A percentile compares a stretch with the other conserved stretches of the same genome.
These are phyloP conservation scores for Myodes glareolus DNA, from an alignment of 2,113 vertebrate species.

Conservation along the genomic window DNA sequence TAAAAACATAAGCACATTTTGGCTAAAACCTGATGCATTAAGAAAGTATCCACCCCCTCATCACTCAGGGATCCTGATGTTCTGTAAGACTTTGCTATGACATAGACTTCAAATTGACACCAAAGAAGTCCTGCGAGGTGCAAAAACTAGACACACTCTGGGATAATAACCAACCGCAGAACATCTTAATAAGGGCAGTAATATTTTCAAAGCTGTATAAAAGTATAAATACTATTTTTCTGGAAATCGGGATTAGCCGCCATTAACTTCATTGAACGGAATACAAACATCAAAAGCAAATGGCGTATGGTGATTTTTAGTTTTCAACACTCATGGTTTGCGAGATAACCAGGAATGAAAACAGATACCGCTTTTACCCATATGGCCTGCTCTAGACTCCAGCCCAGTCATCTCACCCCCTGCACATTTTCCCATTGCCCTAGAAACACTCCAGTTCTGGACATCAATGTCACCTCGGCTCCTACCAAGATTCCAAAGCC, in stretches of 20 bases:
- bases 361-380: background rate
- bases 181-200: slow-evolving; percentile 18
- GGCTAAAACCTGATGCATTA: background rate
- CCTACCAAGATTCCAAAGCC: background rate
- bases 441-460: background rate
- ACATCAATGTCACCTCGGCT: background rate
- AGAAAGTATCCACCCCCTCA: background rate
- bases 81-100: slow-evolving; percentile 9
- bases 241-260: background rate
- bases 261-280: slow-evolving; percentile 37
- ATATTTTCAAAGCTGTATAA: slow-evolving; percentile 9
- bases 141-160: background rate
- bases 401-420: background rate
- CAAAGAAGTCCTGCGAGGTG: background rate
- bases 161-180: slow-evolving; percentile 11
- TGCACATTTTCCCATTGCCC: background rate
- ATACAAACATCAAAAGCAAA: slow-evolving; percentile 42
- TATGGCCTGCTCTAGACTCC: background rate
- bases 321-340: slow-evolving; percentile 32
- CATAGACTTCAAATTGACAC: background rate
- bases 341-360: slow-evolving; percentile 43
- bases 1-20: background rate
- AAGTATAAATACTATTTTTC: slow-evolving; percentile 6
- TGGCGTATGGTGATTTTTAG: background rate
- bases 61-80: background rate